Percentiles rank a stretch among this genome's conserved stretches.
phyloP scores from a whole-genome alignment of 2,888 invertebrate species.

The Marronus borbonicus region DNA sequence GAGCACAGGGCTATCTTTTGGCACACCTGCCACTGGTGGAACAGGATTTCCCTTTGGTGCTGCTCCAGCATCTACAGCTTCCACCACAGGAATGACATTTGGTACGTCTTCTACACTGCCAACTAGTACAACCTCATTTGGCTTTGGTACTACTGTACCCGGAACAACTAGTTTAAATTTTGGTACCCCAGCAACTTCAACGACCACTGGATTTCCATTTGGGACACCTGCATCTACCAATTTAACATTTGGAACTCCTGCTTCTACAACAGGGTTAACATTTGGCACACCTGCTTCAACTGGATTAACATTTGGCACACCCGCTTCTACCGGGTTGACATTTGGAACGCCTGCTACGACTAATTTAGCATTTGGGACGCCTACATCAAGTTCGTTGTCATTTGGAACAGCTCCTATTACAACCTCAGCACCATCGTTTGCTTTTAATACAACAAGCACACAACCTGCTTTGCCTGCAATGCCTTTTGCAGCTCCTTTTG shows the following conservation, averaged over 20 bases:
- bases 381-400: constrained; percentile 37
- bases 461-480: neutral
- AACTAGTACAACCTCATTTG: constrained; percentile 48
- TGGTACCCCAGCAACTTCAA: constrained; percentile 60
- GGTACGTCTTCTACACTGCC: constrained; percentile 62
- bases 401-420: constrained; percentile 41
- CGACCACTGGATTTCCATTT: constrained; percentile 60
- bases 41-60: constrained; percentile 57
- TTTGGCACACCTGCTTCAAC: constrained; percentile 55
- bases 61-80: constrained; percentile 47
- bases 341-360: constrained; percentile 53
- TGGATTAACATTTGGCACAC: constrained; percentile 47
- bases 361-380: constrained; percentile 47
- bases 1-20: constrained; percentile 33
- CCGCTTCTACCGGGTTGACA: constrained; percentile 51
- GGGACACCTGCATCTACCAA: constrained; percentile 55
- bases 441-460: constrained; percentile 52
- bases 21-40: constrained; percentile 37
- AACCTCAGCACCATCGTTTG: constrained; percentile 50
- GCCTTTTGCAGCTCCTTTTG: constrained; percentile 22
- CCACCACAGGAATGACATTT: constrained; percentile 57
- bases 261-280: constrained; percentile 52
- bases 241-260: constrained; percentile 65
- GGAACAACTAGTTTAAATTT: constrained; percentile 57
- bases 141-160: constrained; percentile 64